Conservation (phyloP, 1,140 invertebrate genomes). For the Zaprionus capensis region DNA sequence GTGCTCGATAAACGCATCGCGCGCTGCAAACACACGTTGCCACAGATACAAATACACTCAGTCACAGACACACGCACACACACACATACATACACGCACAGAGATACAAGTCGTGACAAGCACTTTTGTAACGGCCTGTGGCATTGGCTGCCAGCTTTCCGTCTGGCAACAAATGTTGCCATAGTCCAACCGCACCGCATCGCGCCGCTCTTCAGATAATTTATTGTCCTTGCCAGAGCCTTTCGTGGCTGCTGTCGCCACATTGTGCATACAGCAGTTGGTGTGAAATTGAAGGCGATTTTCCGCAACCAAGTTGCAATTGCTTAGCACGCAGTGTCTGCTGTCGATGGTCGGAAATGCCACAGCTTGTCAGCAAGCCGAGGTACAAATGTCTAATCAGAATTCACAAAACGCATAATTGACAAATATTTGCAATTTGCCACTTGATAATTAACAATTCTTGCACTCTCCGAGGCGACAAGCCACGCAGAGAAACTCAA, state of each 20-base stretch:
- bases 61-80: conserved; percentile 20
- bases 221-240: conserved; percentile 31
- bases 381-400: conserved; percentile 11
- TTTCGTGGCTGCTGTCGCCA: conserved; percentile 8
- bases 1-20: conserved; percentile 72
- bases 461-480: conserved; percentile 7
- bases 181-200: conserved; percentile 13
- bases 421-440: conserved; percentile 40
- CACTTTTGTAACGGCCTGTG: conserved; percentile 47
- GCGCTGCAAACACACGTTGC: conserved; percentile 36
- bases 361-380: conserved; percentile 5
- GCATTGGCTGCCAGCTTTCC: conserved; percentile 17
- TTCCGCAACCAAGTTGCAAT: conserved; percentile 2
- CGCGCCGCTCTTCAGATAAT: conserved; percentile 22
- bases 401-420: conserved; percentile 32
- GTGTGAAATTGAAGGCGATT: conserved; percentile 17
- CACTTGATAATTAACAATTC: conserved; percentile 35
- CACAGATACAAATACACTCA: neutral
- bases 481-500: conserved; percentile 12
- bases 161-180: conserved; percentile 24
- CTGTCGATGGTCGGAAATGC: conserved; percentile 18
- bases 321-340: neutral
- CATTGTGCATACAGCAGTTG: conserved; percentile 17
- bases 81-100: conserved; percentile 29
- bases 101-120: conserved; percentile 34